Conservation (phyloP, 2,113 vertebrate species). For the Vicugna pacos region DNA sequence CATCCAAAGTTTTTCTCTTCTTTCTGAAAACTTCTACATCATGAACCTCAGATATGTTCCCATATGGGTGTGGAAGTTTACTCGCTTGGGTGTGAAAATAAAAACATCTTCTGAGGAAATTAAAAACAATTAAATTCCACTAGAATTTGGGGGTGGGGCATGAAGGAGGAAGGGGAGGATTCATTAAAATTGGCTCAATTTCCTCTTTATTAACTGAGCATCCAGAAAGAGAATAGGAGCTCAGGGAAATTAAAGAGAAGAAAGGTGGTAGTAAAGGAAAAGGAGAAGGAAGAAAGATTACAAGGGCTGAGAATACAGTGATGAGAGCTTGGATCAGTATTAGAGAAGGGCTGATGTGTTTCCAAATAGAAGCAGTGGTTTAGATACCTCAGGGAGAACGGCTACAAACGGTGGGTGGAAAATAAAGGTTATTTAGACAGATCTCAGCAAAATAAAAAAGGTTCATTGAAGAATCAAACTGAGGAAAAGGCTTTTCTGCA, state of each 20-base stretch:
- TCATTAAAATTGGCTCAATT: not conserved
- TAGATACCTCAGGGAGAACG: slow-evolving; percentile 36
- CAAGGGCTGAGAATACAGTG: slow-evolving; percentile 68
- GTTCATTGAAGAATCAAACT: not conserved
- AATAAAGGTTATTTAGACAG: slow-evolving; percentile 38
- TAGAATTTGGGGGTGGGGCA: not conserved
- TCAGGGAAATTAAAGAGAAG: slow-evolving; percentile 38
- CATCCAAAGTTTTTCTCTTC: slow-evolving; percentile 59
- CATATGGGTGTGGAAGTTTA: slow-evolving; percentile 52
- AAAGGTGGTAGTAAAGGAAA: not conserved
- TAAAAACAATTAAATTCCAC: not conserved
- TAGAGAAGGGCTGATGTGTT: slow-evolving; percentile 56
- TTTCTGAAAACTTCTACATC: slow-evolving; percentile 50
- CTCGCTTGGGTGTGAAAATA: slow-evolving; percentile 49
- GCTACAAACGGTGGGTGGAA: slow-evolving; percentile 33
- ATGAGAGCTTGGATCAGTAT: slow-evolving; percentile 60
- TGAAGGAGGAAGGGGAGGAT: not conserved
- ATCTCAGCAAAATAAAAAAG: slow-evolving; percentile 45
- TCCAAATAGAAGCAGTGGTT: slow-evolving; percentile 53
- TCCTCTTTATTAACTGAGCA: slow-evolving; percentile 25
- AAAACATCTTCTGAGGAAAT: slow-evolving; percentile 53
- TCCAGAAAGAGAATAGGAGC: slow-evolving; percentile 25
- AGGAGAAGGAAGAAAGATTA: slow-evolving; percentile 54
- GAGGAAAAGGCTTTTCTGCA: not conserved
- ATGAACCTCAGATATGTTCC: slow-evolving; percentile 44